These are phyloP conservation scores for Hippoglossus stenolepis DNA, from an alignment of 2,113 vertebrate species.

Conservation along the genomic window DNA sequence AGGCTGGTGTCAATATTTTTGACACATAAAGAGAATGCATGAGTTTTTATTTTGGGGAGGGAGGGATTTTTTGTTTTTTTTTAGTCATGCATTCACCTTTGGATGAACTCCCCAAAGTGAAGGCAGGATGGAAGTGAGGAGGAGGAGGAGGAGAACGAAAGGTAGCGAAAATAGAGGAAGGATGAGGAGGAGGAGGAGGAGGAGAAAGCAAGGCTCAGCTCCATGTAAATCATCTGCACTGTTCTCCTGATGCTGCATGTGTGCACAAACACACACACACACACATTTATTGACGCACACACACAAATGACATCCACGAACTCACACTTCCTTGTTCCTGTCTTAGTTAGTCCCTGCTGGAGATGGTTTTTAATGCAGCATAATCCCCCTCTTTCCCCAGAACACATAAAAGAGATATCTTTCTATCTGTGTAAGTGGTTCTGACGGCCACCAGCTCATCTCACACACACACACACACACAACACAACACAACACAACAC, in stretches of 20 bases:
- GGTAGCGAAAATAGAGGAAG: conserved; percentile 43
- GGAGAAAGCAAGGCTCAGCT: conserved; percentile 54
- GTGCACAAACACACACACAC: conserved; percentile 34
- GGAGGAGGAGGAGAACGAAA: conserved; percentile 41
- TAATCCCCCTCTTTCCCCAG: conserved; percentile 62
- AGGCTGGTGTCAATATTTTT: conserved; percentile 69
- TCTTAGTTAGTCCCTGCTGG: conserved; percentile 58
- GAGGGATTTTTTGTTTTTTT: conserved; percentile 40
- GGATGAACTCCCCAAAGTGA: conserved; percentile 77
- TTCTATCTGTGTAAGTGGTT: conserved; percentile 68
- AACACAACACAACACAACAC: conserved; percentile 26
- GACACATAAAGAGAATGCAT: conserved; percentile 72
- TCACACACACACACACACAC: conserved; percentile 51
- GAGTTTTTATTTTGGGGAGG: conserved; percentile 31
- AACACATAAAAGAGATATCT: conserved; percentile 76
- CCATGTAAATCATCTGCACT: conserved; percentile 69
- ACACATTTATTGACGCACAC: conserved; percentile 28
- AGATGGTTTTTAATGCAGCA: conserved; percentile 67
- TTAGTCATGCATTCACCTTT: conserved; percentile 70
- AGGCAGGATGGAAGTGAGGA: conserved; percentile 48
- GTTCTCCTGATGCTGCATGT: conserved; percentile 61
- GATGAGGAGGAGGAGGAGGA: conserved; percentile 26
- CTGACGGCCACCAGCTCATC: conserved; percentile 72
- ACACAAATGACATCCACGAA: conserved; percentile 35
- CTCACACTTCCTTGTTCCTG: conserved; percentile 58